These are phyloP conservation scores for Thalassoma bifasciatum DNA, from an alignment of 2,113 vertebrate species.

Conservation along the genomic window DNA sequence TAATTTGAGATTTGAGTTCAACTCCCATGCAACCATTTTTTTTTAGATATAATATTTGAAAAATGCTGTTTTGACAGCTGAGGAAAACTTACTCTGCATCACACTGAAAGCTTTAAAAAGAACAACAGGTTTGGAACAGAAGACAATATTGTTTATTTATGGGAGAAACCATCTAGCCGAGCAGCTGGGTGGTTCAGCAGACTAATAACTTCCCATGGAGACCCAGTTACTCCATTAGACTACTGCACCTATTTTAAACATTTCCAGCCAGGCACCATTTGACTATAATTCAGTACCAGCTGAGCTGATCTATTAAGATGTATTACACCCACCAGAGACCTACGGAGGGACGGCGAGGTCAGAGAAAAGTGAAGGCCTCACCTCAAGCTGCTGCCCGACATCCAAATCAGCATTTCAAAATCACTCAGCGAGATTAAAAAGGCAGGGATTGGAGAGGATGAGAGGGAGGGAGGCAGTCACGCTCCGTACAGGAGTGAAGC, in stretches of 20 bases:
- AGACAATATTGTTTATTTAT: conserved; percentile 64
- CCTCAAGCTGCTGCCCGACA: conserved; percentile 68
- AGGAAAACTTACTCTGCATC: conserved; percentile 65
- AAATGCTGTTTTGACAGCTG: conserved; percentile 67
- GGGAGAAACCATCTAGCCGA: conserved; percentile 23
- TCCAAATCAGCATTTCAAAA: conserved; percentile 78
- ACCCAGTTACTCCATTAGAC: conserved; percentile 65
- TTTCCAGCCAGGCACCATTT: conserved; percentile 61
- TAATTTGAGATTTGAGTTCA: conserved; percentile 42
- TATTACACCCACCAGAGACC: conserved; percentile 71
- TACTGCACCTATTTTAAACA: conserved; percentile 62
- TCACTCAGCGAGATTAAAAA: conserved; percentile 86
- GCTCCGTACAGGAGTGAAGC: conserved; percentile 45
- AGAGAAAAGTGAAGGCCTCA: conserved; percentile 63
- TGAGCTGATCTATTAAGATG: conserved; percentile 78
- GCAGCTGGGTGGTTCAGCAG: conserved; percentile 34
- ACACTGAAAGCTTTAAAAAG: conserved; percentile 62
- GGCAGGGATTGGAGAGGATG: conserved; percentile 37
- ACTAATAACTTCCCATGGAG: conserved; percentile 67
- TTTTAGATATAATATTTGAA: conserved; percentile 66
- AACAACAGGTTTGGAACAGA: conserved; percentile 31
- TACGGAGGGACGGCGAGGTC: conserved; percentile 60
- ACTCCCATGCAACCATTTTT: conserved; percentile 52
- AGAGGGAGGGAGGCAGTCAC: conserved; percentile 39
- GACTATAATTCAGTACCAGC: conserved; percentile 73